Base-by-base conservation (phyloP, 2,797 vertebrate genomes). In the Rhadinocentrus ornatus region DNA sequence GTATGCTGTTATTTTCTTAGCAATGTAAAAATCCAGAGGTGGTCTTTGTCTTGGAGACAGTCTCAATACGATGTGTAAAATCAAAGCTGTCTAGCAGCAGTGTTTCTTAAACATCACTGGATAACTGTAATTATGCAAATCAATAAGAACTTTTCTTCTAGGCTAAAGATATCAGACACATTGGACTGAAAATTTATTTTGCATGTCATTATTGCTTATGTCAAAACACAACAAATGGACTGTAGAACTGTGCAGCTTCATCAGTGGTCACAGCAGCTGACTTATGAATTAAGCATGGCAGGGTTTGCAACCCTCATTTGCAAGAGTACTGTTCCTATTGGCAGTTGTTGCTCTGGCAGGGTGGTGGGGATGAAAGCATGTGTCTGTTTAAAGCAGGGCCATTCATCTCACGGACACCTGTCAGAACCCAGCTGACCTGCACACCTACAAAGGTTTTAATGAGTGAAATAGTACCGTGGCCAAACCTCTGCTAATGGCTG, bases 331-430 rank as follows among this genome's bases (percentile, higher is more conserved):
- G 78, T 72, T 81, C 67, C 75, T 37, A 63, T 70, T 73, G 62
- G 74, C 77, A 79, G 81, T 31, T 2, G 50, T 50, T 69, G 66
- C 71, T 69, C 80, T 74, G 35, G 0, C 39, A 65, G 78, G 75
- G 71, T 46, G 79, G 65, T 8, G 59, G 73, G 57, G 56, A 50
- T 62, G 56, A 24, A 50, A 64, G 69, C 66, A 65, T 58, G 39
- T 55, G 62, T 50, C 67, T 80, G 65, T 77, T 75, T 67, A 72
- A 18, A n/a, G 67, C 59, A 62, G 20, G 83, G 72, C 71, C 77
- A 78, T 90, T 89, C 84, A 85, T 91, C 86, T 86, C 80, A 5
- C 58, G 52, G 65, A 78, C 89, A 80, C 75, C 83, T 84, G 82
- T 85, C 85, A 81, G 73, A 82, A 48, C 75, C 77, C 26, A 5